Conservation (phyloP, 2,797 vertebrate genomes). For the Corythornis leucogaster region DNA sequence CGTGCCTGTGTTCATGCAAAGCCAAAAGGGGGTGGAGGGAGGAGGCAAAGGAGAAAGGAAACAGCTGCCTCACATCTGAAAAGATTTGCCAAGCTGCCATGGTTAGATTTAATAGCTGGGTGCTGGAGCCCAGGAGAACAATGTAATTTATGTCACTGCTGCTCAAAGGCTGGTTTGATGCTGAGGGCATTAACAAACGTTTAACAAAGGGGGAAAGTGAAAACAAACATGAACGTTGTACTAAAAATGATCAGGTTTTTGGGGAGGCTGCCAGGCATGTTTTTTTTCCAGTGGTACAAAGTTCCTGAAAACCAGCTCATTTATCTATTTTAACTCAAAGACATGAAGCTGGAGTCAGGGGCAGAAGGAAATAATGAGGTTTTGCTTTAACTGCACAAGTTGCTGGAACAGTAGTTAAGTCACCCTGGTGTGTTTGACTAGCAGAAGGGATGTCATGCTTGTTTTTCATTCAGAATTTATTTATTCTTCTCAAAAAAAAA, state of each 20-base stretch:
- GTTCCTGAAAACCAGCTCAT: constrained; percentile 5
- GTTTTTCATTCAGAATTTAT: background rate
- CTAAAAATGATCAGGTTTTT: constrained; percentile 64
- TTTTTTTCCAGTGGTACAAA: constrained; percentile 13
- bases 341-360: background rate
- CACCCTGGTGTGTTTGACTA: background rate
- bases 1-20: background rate
- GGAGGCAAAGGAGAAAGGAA: constrained; percentile 45
- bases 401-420: background rate
- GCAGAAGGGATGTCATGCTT: background rate
- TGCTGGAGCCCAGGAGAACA: constrained; percentile 73
- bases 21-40: background rate
- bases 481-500: background rate
- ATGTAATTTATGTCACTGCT: constrained; percentile 79
- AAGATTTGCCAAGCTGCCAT: constrained; percentile 69
- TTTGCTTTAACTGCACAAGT: constrained; percentile 12
- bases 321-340: constrained; percentile 4
- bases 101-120: constrained; percentile 79
- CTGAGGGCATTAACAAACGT: constrained; percentile 60
- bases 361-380: constrained; percentile 17
- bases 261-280: constrained; percentile 30
- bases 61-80: constrained; percentile 72
- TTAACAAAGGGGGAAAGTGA: constrained; percentile 60
- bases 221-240: constrained; percentile 69
- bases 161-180: constrained; percentile 70